A percentile compares a stretch with the other conserved stretches of the same genome.
phyloP scores from a whole-genome alignment of 23 tunicate genomes.

The Clavelina lepadiformis region DNA sequence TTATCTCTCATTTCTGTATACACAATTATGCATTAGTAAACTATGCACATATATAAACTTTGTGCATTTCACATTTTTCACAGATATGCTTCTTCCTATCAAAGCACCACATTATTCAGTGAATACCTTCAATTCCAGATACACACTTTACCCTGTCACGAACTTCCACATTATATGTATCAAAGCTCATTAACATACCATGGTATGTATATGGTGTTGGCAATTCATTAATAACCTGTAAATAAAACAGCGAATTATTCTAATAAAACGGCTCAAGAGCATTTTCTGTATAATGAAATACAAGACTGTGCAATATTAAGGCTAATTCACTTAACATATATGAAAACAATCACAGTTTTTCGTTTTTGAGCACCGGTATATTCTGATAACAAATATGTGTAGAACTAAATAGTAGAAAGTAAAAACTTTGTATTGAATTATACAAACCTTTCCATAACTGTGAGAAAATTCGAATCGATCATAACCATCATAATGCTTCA shows the following conservation, averaged over 20 bases:
- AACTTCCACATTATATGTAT: constrained; percentile 67
- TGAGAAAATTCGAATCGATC: constrained; percentile 90
- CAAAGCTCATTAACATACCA: constrained; percentile 86
- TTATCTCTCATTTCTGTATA: too few species aligned
- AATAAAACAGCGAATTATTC: too few species aligned
- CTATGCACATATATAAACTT: not conserved
- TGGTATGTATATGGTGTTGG: constrained; percentile 52
- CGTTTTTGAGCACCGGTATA: not conserved
- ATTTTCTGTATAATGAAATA: too few species aligned
- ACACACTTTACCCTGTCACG: constrained; percentile 90
- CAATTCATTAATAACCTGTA: constrained; percentile 52
- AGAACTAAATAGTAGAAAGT: too few species aligned
- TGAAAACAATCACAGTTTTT: not conserved
- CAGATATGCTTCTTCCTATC: not conserved
- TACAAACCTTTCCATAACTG: constrained; percentile 55
- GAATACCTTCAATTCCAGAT: constrained; percentile 69
- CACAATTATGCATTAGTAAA: too few species aligned
- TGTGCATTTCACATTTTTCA: not conserved
- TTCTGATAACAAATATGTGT: too few species aligned
- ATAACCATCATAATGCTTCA: constrained; percentile 91
- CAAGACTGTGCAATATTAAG: not conserved
- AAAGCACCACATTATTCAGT: not conserved
- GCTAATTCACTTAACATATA: not conserved
- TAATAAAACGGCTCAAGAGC: too few species aligned
- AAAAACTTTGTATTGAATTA: too few species aligned